Evolutionary conservation across 1,140 invertebrate species (phyloP), one percentile per base, ranked within the genome.

Genomic region (Orussus abietinus): DNA sequence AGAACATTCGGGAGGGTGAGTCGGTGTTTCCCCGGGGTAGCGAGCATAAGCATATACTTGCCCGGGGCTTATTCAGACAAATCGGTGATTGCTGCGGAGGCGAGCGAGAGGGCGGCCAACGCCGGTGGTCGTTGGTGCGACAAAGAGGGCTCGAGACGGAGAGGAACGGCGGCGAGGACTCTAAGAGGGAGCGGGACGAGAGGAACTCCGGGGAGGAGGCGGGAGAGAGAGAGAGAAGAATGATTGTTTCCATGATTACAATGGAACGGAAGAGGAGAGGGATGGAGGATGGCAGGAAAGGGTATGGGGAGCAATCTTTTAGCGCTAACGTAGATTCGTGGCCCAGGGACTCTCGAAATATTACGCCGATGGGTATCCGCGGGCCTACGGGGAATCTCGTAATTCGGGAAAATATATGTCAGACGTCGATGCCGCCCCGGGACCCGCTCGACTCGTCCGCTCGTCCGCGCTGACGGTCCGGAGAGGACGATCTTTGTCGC

Each of bases 231-330:
- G 53, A 64, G 57, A 47, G 55, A 66, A 63, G 64, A 67, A 66
- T 70, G 67, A 70, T 70, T 70, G 67, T 70, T 70, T 69, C 66
- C 66, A 69, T 69, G 66, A 69, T 70, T 70, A 69, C 66, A 67
- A 61, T 64, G 63, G 65, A 66, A 59, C 47, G 58, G 53, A 55
- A 57, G 55, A 55, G 56, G 53, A 55, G 52, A 58, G 52, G 55
- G 42, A 36, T 47, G 50, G 28, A 41, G 33, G 49, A 40, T 40
- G 46, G 44, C 19, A 33, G 41, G 28, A 50, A 45, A 47, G 45
- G 52, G 55, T 56, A 44, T 53, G 62, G 46, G 57, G 55, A 66
- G 62, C 64, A 70, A 70, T 70, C 65, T 70, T 63, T 70, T 68
- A 70, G 61, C 45, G 59, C 57, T 64, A 68, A 64, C 61, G 64